Base-by-base conservation (phyloP, 2,113 vertebrate genomes). In the Hemicordylus capensis region DNA sequence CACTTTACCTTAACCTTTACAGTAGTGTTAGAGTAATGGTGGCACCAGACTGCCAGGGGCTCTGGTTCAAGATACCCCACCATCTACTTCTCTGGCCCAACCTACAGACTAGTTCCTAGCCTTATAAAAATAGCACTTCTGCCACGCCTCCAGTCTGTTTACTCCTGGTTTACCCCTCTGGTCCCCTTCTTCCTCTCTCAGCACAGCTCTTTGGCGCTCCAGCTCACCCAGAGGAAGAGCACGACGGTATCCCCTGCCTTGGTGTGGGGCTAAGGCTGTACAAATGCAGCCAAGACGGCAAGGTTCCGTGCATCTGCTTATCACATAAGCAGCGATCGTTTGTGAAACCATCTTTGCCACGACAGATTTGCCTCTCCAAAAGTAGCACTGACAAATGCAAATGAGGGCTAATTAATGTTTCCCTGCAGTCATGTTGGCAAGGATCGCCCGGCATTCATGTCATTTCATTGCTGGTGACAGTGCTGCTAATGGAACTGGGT, bases 371-470 rank as follows among this genome's bases (percentile, higher is more conserved):
- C 83, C 91, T 95, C 92, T 93, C 88, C 90, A 89, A 92, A 87
- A 85, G 91, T 93, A 91, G 91, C 87, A 88, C 88, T 90, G 92
- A 92, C 89, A 93, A 94, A 94, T 95, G 94, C 93, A 95, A 94
- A 95, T 95, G 93, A 95, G 88, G 92, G 93, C 93, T 94, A 95
- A 95, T 95, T 95, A 94, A 95, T 94, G 93, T 93, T 94, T 95
- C 93, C 93, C 94, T 89, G 89, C 91, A 92, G 90, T 92, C 90
- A 89, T 94, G 91, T 92, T 95, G 94, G 94, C 94, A 94, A 89
- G 70, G 91, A 92, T 92, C 89, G 85, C 15, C 66, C 87, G 86
- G 92, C 92, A 94, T 94, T 94, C 93, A 91, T 92, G 89, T 92
- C 94, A 94, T 93, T 94, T 94, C 94, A 94, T 93, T 93, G 92